A percentile compares a stretch with the other conserved stretches of the same genome.
phyloP scores from a whole-genome alignment of 35 echinoderm and acorn worm species.

The Anneissia japonica region DNA sequence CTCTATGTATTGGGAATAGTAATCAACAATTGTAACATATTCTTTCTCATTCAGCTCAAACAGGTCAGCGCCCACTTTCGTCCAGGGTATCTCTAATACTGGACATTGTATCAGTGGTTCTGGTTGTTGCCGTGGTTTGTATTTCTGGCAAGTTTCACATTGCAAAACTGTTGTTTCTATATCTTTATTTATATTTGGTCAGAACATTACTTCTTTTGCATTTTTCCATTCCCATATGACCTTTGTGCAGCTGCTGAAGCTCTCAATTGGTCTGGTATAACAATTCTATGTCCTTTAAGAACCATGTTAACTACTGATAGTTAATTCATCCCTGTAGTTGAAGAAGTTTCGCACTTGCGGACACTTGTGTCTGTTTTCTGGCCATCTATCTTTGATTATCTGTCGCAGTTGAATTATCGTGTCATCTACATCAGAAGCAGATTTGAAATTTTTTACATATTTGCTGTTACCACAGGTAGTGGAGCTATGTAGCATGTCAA shows the following conservation, averaged over 20 bases:
- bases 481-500: neutral
- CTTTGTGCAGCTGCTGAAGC: neutral
- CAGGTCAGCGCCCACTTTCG: neutral
- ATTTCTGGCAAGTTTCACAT: neutral
- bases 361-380: neutral
- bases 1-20: too few species aligned
- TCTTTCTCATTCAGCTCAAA: neutral
- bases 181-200: constrained; percentile 12
- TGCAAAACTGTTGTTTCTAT: neutral
- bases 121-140: neutral
- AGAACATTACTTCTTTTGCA: neutral
- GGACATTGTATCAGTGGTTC: neutral
- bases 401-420: neutral
- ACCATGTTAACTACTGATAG: neutral
- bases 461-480: neutral
- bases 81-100: neutral
- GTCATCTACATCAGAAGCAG: neutral
- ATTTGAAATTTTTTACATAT: neutral
- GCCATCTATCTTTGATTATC: neutral
- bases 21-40: neutral
- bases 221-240: constrained; percentile 5
- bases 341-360: neutral
- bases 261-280: neutral
- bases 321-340: neutral
- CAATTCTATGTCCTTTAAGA: neutral